Base-by-base conservation (phyloP, 2,888 invertebrate genomes). In the Panzeria rudis region DNA sequence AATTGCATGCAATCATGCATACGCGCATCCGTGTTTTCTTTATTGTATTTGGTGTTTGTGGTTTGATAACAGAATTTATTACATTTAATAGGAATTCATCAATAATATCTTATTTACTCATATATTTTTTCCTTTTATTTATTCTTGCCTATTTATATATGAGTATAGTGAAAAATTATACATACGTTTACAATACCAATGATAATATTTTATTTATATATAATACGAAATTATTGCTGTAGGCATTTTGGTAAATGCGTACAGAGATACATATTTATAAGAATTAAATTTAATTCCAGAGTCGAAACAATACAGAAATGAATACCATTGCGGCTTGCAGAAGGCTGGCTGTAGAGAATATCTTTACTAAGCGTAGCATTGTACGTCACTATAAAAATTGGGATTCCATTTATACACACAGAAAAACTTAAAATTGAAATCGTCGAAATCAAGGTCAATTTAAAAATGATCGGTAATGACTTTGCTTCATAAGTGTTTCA, bases 61-160 rank as follows among this genome's bases (percentile, higher is more conserved):
- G 80, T 73, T 73, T 59, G 80, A 81, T 81, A 81, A 73, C 50
- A 66, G 73, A 73, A 81, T 81, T 73, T 73, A 81, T 73, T 59
- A 68, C 66, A 81, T 50, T 59, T 73, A 68, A 73, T 73, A 73
- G 80, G 56, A 68, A 81, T 81, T 66, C 80, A 81, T 81, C 73
- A 80, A 73, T 66, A 59, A 73, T 80, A 64, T 56, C 61, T 38
- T 79, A 79, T 79, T 72, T 79, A 44, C 44, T n/a, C 8, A 25
- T 7, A 64, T 15, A 44, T 23, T 35, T 7, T 56, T 59, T 17
- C 32, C 29, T 47, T 68, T 59, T 68, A 59, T 47, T 56, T 64
- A 29, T 44, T 59, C 29, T 32, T 59, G 29, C 5, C n/a, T 32
- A 32, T 32, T n/a, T 59, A n/a, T 59, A 11, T 47, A 47, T n/a